phyloP scores from a whole-genome alignment of 2,888 invertebrate genomes.

The Apamea anceps region DNA sequence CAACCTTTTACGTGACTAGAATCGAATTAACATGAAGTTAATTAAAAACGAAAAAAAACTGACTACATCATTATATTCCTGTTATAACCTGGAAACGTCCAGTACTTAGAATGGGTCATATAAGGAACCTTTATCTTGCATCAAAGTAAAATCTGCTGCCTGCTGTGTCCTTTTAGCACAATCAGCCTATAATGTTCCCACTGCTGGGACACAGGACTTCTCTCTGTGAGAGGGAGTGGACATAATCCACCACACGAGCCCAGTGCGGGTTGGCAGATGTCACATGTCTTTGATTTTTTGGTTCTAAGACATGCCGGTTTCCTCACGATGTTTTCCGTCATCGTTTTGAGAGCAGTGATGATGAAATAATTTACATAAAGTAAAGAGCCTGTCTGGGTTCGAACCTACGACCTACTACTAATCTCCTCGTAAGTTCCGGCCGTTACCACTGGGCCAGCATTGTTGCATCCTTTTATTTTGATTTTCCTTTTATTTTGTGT shows the following conservation, averaged over 20 bases:
- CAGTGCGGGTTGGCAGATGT: too few species aligned
- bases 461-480: background rate
- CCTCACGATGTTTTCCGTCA: background rate
- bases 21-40: conserved; percentile 55
- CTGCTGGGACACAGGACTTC: too few species aligned
- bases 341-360: background rate
- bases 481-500: too few species aligned
- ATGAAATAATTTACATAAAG: background rate
- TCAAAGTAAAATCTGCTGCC: background rate
- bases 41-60: conserved; percentile 45
- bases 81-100: background rate
- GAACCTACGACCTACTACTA: background rate
- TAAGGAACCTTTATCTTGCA: background rate
- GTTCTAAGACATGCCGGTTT: background rate
- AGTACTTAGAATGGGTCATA: background rate
- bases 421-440: background rate
- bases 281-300: background rate
- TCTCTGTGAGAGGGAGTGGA: too few species aligned
- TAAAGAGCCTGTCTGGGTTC: background rate
- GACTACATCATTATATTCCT: conserved; percentile 30
- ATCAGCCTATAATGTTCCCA: too few species aligned
- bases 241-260: too few species aligned
- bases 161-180: background rate
- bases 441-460: background rate
- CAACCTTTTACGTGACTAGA: conserved; percentile 52